Evolutionary conservation across 2,113 vertebrate species (phyloP), one percentile per base, ranked within the genome.

Genomic region (Chlorodrepanis virens): DNA sequence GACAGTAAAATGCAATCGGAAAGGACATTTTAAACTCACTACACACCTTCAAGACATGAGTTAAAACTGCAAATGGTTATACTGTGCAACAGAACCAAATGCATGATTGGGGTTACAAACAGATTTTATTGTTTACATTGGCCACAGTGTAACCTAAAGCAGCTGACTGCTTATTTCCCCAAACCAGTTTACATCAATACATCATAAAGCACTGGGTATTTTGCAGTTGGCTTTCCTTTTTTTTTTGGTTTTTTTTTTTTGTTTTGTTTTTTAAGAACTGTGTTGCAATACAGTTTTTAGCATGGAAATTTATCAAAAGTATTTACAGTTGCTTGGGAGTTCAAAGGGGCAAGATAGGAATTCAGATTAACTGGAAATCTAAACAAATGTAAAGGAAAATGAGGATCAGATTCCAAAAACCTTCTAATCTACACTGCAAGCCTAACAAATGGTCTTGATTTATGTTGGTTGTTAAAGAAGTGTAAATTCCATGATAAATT

Each of bases 331-430:
- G 56, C 52, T 81, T 96, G 72, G 40, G 92, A 94, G 77, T 95
- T 90, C 95, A 95, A 95, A 89, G 83, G 81, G 77, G 81, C 76
- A 92, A 97, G 94, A 96, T 79, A 90, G 93, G 90, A 96, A 97
- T 96, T 96, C 92, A 95, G 91, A 89, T 96, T 70, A 83, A 94
- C 92, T 81, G 84, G 92, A 97, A 97, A 92, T 61, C 79, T 94
- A 93, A 97, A 93, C 82, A 90, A 95, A 93, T 67, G 74, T 86
- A 79, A 91, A 91, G 92, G 63, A 94, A 96, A 89, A 91, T 54
- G 67, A 74, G 31, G 61, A 79, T 94, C 81, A 70, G 90, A 87
- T 94, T 90, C 78, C 50, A 91, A 79, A 96, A 88, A 17, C 39
- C 56, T 89, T 90, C 76, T 60, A 64, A 64, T 80, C 91, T 86